Conservation (phyloP, 1,140 invertebrate species). For the Leptopilina boulardi region DNA sequence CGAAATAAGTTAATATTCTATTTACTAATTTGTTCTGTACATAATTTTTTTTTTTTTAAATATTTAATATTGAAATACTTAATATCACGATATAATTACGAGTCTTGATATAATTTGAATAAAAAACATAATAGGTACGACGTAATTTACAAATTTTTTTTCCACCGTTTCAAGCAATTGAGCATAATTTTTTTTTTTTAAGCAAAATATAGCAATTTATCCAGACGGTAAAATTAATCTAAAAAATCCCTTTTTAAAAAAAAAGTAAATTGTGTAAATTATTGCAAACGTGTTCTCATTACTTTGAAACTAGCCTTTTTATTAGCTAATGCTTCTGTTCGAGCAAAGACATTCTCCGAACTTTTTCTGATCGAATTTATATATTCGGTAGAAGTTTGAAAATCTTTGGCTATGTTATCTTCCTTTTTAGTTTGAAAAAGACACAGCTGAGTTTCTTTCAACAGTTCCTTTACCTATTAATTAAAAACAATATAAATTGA, state of each 20-base stretch:
- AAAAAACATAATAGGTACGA: background rate
- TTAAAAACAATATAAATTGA: background rate
- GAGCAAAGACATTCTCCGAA: conserved; percentile 73
- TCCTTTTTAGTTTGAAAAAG: conserved; percentile 47
- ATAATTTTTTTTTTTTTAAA: conserved; percentile 1
- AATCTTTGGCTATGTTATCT: conserved; percentile 59
- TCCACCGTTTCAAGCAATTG: background rate
- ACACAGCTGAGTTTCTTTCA: conserved; percentile 37
- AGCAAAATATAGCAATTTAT: background rate
- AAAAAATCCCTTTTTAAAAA: background rate
- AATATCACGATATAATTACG: conserved; percentile 24
- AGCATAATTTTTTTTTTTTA: background rate
- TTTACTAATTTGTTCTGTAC: conserved; percentile 17
- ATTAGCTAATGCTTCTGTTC: conserved; percentile 74
- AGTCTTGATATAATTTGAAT: conserved; percentile 17
- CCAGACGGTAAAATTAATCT: background rate
- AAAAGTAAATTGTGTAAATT: background rate
- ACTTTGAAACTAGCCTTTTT: conserved; percentile 75
- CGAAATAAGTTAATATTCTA: conserved; percentile 16
- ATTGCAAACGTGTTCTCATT: conserved; percentile 69
- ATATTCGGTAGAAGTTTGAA: conserved; percentile 69
- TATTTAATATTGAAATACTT: conserved; percentile 19
- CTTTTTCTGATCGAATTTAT: conserved; percentile 72
- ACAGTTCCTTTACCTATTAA: conserved; percentile 41
- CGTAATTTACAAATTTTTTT: background rate